Conservation (phyloP, 2,888 invertebrate genomes). For the Nomada ferruginata region DNA sequence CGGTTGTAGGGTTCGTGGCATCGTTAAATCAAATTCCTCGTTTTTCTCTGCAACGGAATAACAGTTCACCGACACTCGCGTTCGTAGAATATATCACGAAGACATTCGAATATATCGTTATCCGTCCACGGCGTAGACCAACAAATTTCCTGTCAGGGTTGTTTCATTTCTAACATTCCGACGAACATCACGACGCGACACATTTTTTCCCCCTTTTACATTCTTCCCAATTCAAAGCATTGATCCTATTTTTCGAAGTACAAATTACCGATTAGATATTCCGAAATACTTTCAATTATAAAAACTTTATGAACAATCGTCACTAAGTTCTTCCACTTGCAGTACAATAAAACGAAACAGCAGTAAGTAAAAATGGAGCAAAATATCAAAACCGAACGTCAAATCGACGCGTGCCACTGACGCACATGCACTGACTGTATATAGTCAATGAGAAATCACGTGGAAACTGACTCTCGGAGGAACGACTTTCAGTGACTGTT, state of each 20-base stretch:
- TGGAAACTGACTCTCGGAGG: conserved; percentile 33
- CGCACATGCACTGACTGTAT: conserved; percentile 43
- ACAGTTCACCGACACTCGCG: conserved; percentile 24
- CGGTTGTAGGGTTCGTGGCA: conserved; percentile 80
- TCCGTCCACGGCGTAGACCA: conserved; percentile 1
- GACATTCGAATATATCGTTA: neutral
- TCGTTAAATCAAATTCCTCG: conserved; percentile 54
- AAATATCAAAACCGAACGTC: neutral
- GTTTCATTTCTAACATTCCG: conserved; percentile 7
- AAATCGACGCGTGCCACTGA: conserved; percentile 9
- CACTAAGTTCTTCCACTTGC: neutral
- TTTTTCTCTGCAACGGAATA: conserved; percentile 13
- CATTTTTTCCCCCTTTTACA: conserved; percentile 30
- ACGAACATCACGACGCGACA: conserved; percentile 3
- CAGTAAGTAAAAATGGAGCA: neutral
- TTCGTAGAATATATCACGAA: conserved; percentile 17
- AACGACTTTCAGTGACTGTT: conserved; percentile 18
- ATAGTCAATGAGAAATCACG: conserved; percentile 37
- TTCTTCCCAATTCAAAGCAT: neutral
- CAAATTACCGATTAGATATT: neutral
- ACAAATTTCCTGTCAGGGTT: conserved; percentile 7
- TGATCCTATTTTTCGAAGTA: too few relatives aligned
- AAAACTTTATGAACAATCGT: neutral
- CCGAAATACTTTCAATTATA: neutral
- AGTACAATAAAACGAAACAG: neutral